A percentile compares a stretch with the other conserved stretches of the same genome.
Conservation (phyloP, 2,888 invertebrate genomes). For the Drosophila subquinaria region DNA sequence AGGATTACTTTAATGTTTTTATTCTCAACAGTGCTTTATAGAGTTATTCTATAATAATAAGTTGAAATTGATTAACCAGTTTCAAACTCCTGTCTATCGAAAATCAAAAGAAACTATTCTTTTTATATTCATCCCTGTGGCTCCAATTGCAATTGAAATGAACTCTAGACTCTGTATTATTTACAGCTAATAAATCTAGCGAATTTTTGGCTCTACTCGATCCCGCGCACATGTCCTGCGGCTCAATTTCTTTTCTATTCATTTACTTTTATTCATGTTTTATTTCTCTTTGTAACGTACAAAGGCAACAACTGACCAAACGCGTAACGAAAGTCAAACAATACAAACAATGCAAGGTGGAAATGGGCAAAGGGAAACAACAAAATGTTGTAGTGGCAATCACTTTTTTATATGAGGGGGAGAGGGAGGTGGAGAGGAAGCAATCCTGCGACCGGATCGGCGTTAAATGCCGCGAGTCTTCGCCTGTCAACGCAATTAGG, state of each 20-base stretch:
- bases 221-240: slow-evolving; percentile 33
- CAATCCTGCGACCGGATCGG: slow-evolving; percentile 41
- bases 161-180: slow-evolving; percentile 35
- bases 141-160: slow-evolving; percentile 29
- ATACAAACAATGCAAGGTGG: slow-evolving; percentile 5
- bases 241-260: slow-evolving; percentile 42
- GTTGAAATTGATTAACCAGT: not conserved
- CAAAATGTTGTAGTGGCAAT: slow-evolving; percentile 18
- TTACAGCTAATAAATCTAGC: slow-evolving; percentile 51
- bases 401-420: slow-evolving; percentile 10
- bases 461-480: slow-evolving; percentile 67
- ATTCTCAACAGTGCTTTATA: not conserved
- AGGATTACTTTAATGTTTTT: not conserved
- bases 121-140: not conserved
- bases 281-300: slow-evolving; percentile 17
- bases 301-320: slow-evolving; percentile 35
- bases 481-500: slow-evolving; percentile 74
- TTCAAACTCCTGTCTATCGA: not conserved
- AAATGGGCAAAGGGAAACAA: not conserved
- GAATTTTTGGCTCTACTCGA: slow-evolving; percentile 13
- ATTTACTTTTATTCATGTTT: slow-evolving; percentile 34
- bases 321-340: slow-evolving; percentile 45
- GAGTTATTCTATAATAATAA: too few species aligned
- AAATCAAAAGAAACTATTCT: not conserved
- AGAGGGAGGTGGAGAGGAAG: not conserved